These are phyloP conservation scores for Oscheius sp. DNA, from an alignment of 1,140 invertebrate genomes.

Conservation along the genomic window DNA sequence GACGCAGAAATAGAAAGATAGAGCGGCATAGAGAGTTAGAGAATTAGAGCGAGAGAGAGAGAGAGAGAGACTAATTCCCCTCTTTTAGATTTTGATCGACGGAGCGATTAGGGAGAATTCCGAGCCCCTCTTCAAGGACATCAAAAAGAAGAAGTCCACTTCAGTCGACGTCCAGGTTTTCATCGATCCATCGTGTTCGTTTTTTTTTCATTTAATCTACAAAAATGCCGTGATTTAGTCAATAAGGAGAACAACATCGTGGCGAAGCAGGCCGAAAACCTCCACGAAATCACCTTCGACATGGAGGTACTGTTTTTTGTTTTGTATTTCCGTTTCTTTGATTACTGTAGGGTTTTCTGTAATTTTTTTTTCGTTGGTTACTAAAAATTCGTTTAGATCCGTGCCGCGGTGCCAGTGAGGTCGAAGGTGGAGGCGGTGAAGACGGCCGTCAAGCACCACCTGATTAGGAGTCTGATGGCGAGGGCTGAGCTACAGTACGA, in stretches of 20 bases:
- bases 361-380: too few species aligned
- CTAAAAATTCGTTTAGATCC: too few species aligned
- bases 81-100: constrained; percentile 18
- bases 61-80: not conserved
- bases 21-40: too few species aligned
- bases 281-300: constrained; percentile 28
- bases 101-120: constrained; percentile 23
- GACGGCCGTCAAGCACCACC: constrained; percentile 27
- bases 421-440: constrained; percentile 23
- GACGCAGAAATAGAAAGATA: too few species aligned
- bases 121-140: constrained; percentile 30
- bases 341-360: too few species aligned
- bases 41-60: too few species aligned
- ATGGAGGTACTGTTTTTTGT: too few species aligned
- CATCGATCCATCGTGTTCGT: constrained; percentile 22
- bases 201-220: not conserved
- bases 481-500: constrained; percentile 37
- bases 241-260: constrained; percentile 10
- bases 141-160: constrained; percentile 28
- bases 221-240: constrained; percentile 6
- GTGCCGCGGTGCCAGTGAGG: constrained; percentile 20
- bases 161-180: constrained; percentile 23
- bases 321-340: too few species aligned
- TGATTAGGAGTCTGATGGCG: constrained; percentile 18
- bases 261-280: not conserved